Base-by-base conservation (phyloP, 35 echinoderm and acorn worm species). In the Heliocidaris erythrogramma region DNA sequence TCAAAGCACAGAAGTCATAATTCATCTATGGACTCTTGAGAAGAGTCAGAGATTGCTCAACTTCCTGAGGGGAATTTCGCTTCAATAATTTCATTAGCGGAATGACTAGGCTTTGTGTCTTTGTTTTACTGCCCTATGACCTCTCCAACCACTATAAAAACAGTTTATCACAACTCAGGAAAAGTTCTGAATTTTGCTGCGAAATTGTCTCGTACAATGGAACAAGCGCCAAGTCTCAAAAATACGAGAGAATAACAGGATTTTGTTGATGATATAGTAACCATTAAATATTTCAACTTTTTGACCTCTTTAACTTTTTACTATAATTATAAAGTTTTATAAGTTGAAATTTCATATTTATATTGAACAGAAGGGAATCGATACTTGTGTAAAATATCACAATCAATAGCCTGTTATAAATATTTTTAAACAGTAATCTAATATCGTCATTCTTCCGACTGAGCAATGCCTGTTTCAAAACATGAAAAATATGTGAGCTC, bases 31-130 rank as follows among this genome's bases (percentile, higher is more conserved):
- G 65, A n/a, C 65, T 78, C 65, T 78, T 78, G 65, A 89, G 87
- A n/a, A 89, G 87, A 89, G 87, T 89, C 31, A 89, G 87, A 89
- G 87, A 48, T 89, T 89, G 87, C 87, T 89, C 87, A 89, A 89
- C 87, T 89, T 89, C 87, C 87, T 89, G 87, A 89, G 47, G 87
- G 87, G 87, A 89, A 89, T 89, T 89, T 89, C 87, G 32, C 87
- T 89, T 89, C 87, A 89, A 48, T 89, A 89, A 89, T 89, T 89
- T 89, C 87, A 89, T 89, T 89, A 89, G 87, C 24, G 87, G 31
- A 32, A 89, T 89, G 87, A 89, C 87, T 89, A 48, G 47, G 87
- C 87, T 89, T 48, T 16, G 87, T 48, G 47, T 89, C 47, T 89
- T 48, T 89, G 87, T 89, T 89, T 89, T 32, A 89, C 16, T 89